Evolutionary conservation across 2,113 vertebrate species (phyloP), one percentile per base, ranked within the genome.

Genomic region (Anhinga anhinga): DNA sequence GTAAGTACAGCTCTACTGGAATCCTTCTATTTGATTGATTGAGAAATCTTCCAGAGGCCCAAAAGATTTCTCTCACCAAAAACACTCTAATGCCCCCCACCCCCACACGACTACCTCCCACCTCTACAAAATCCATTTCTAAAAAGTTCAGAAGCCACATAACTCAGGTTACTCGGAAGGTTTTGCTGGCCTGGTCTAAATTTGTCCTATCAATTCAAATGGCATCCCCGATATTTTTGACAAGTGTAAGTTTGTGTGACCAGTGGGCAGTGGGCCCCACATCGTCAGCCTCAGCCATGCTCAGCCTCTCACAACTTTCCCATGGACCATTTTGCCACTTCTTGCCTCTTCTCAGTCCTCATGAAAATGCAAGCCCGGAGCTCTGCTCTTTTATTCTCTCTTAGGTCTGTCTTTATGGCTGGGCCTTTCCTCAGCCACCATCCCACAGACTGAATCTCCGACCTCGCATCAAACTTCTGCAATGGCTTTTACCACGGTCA

Each of bases 261-360:
- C 58, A 13, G 49, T 5, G 19, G 13, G 42, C n/a, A n/a, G 50
- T 2, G 25, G 55, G 21, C 13, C 56, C 8, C 0, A 0, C 30
- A 9, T 16, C 2, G 0, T 4, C 53, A 29, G 49, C 59, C 66
- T 50, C 88, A 23, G 42, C 6, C 42, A 29, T 16, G n/a, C 58
- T 61, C 70, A 72, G 50, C 49, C 73, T 53, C 84, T 71, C 45
- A 53, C 52, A 30, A 3, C 58, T 10, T 50, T 32, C 30, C 61
- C 22, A 14, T 11, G 30, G 25, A 20, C 59, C 12, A 3, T 42
- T 79, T n/a, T 40, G 42, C 53, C 36, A 22, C 34, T 59, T 53
- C 44, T 50, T 27, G 25, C 38, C 15, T 83, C 27, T 36, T 47
- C 34, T 61, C 65, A 25, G 34, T 42, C 34, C 49, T 84, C 42